These are phyloP conservation scores for Typhlichthys subterraneus DNA, from an alignment of 2,797 vertebrate species.

Conservation along the genomic window DNA sequence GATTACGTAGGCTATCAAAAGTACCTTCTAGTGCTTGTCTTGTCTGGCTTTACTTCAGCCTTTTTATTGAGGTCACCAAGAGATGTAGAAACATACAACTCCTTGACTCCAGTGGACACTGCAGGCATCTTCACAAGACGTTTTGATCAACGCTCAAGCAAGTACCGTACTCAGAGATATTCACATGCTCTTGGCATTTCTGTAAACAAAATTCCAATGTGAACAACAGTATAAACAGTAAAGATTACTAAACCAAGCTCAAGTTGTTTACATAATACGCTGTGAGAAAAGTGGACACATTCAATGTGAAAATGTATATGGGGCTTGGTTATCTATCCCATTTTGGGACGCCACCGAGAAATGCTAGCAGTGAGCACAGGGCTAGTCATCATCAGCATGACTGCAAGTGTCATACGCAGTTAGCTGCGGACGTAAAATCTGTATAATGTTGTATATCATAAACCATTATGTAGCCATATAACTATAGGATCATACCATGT, in stretches of 20 bases:
- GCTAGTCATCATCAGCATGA: too few species aligned
- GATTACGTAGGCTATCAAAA: neutral
- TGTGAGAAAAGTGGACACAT: too few species aligned
- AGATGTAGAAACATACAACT: slow-evolving; percentile 91
- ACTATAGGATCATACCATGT: neutral
- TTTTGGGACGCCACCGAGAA: too few species aligned
- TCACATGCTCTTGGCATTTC: slow-evolving; percentile 53
- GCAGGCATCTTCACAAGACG: slow-evolving; percentile 85
- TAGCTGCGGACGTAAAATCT: too few species aligned
- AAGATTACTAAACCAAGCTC: too few species aligned
- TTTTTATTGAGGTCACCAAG: slow-evolving; percentile 96
- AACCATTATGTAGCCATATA: too few species aligned
- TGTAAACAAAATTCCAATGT: slow-evolving; percentile 19
- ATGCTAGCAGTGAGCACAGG: too few species aligned
- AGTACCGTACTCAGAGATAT: slow-evolving; percentile 27
- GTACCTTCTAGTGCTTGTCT: slow-evolving; percentile 89
- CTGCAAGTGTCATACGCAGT: too few species aligned
- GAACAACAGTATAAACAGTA: too few species aligned
- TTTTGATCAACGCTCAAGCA: slow-evolving; percentile 47
- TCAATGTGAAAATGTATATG: too few species aligned
- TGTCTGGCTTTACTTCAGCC: slow-evolving; percentile 91
- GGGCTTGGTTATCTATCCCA: too few species aligned
- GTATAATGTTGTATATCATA: neutral
- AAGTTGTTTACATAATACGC: too few species aligned
- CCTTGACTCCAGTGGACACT: slow-evolving; percentile 89